Evolutionary conservation across 2,113 vertebrate species (phyloP).

Genomic region (Nycticryphes semicollaris): DNA sequence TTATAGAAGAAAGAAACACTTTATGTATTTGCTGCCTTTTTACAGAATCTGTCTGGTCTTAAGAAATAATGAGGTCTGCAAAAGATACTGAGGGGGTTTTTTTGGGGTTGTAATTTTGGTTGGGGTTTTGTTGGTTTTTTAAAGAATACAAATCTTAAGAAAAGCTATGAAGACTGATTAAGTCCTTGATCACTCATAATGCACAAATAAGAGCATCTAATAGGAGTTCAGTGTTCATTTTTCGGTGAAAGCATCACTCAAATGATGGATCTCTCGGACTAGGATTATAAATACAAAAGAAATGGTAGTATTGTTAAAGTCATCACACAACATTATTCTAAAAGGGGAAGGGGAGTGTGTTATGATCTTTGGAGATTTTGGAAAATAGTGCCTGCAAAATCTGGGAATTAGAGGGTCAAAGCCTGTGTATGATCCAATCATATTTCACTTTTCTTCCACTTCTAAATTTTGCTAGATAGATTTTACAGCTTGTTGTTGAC

Average conservation of each 20-base stretch:
- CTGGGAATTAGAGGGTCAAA: not conserved
- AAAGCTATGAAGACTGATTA: not conserved
- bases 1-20: not conserved
- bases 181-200: not conserved
- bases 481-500: not conserved
- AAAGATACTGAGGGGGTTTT: accelerated
- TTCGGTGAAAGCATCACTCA: not conserved
- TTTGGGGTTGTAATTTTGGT: not conserved
- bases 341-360: accelerated
- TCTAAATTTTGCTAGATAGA: not conserved
- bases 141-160: not conserved
- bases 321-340: not conserved
- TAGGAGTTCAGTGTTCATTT: accelerated
- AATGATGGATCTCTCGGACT: not conserved
- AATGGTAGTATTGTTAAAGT: not conserved
- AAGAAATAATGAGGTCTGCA: not conserved
- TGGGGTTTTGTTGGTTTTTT: not conserved
- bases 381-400: not conserved
- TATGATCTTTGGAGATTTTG: not conserved
- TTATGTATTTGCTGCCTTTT: not conserved
- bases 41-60: not conserved
- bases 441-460: not conserved
- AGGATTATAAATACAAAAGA: not conserved
- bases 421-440: accelerated
- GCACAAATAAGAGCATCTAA: not conserved